Evolutionary conservation across 2,888 invertebrate species (phyloP).

Genomic region (Macrosoma leucophasiata): DNA sequence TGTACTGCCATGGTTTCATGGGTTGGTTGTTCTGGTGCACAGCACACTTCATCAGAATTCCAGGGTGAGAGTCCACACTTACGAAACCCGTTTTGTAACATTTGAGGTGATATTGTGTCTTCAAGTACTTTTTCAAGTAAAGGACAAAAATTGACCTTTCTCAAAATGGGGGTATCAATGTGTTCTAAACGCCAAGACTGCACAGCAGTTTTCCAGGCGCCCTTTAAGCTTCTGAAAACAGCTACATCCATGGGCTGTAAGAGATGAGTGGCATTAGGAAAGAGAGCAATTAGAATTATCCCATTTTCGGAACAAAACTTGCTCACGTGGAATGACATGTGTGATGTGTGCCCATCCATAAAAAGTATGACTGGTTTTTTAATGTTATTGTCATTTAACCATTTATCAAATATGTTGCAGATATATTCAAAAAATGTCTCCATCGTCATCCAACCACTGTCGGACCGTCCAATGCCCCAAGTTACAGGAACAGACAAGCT

Average conservation of each 20-base stretch:
- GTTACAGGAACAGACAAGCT: conserved; percentile 13
- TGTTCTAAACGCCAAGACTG: too few species aligned
- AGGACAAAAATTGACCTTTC: too few species aligned
- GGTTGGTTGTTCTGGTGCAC: too few species aligned
- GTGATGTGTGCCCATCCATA: conserved; percentile 27
- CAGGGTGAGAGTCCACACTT: too few species aligned
- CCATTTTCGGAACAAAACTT: conserved; percentile 27
- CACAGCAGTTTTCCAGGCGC: conserved; percentile 19
- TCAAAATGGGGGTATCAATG: too few species aligned
- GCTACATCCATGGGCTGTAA: conserved; percentile 25
- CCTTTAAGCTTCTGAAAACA: conserved; percentile 23
- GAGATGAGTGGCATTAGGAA: conserved; percentile 23
- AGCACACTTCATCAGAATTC: too few species aligned
- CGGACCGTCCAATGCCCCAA: conserved; percentile 21
- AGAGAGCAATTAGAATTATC: conserved; percentile 17
- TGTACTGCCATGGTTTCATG: too few species aligned
- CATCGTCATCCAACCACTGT: conserved; percentile 26
- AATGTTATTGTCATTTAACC: conserved; percentile 23
- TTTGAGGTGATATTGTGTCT: too few species aligned
- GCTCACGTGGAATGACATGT: conserved; percentile 23
- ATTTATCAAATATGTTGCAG: conserved; percentile 25
- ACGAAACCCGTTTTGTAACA: too few species aligned
- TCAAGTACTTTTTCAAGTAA: too few species aligned
- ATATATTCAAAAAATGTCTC: conserved; percentile 27
- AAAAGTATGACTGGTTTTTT: conserved; percentile 26